Evolutionary conservation across 2,797 vertebrate genomes (phyloP).

Genomic region (Alfaro cultratus): DNA sequence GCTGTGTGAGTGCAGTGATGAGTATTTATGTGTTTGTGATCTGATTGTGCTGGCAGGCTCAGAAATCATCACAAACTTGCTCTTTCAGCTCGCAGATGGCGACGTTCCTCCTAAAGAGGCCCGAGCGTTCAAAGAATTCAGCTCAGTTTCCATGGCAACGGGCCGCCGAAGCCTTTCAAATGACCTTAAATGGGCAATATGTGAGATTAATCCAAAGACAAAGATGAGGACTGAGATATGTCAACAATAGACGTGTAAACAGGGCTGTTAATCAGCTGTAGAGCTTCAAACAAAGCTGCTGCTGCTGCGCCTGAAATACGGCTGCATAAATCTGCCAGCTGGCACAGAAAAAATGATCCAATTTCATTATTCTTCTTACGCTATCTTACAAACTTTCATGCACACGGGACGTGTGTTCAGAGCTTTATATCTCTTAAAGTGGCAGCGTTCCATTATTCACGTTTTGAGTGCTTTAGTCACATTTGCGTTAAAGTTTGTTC

Average conservation of each 20-base stretch:
- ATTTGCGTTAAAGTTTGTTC: not conserved
- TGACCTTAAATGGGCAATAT: constrained; percentile 1
- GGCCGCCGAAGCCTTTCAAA: not conserved
- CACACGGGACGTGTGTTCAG: not conserved
- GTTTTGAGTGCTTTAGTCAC: not conserved
- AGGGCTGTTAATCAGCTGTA: constrained; percentile 3
- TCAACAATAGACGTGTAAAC: constrained; percentile 5
- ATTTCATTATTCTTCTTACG: not conserved
- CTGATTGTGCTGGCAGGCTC: constrained; percentile 7
- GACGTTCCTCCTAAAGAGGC: constrained; percentile 41
- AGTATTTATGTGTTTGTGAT: constrained; percentile 23
- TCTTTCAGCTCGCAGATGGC: constrained; percentile 30
- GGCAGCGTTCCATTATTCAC: not conserved
- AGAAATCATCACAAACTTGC: constrained; percentile 12
- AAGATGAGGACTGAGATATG: not conserved
- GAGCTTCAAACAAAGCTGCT: constrained; percentile 1
- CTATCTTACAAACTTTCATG: not conserved
- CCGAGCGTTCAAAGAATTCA: constrained; percentile 1
- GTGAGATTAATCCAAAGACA: not conserved
- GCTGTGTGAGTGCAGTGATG: constrained; percentile 21
- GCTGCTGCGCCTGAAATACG: not conserved
- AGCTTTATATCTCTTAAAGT: not conserved
- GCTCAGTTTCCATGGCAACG: constrained; percentile 14
- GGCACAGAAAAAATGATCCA: not conserved
- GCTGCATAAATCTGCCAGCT: not conserved